These are phyloP conservation scores for Pimpla rufipes DNA, from an alignment of 2,888 invertebrate species.

Conservation along the genomic window DNA sequence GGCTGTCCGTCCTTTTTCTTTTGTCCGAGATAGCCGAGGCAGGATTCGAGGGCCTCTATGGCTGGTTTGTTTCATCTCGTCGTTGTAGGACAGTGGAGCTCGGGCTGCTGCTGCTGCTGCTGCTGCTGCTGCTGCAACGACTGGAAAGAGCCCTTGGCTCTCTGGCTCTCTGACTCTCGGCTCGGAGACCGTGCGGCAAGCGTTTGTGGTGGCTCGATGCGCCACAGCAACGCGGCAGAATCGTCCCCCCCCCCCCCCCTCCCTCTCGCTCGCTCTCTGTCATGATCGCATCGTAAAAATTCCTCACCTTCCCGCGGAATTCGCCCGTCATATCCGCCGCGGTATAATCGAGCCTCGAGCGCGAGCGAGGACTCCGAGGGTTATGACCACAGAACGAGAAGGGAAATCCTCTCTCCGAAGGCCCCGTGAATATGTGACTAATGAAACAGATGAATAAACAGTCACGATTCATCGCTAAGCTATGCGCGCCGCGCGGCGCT, in stretches of 20 bases:
- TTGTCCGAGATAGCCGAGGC: conserved; percentile 14
- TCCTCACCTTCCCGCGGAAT: conserved; percentile 64
- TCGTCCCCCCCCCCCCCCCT: neutral
- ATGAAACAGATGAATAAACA: conserved; percentile 68
- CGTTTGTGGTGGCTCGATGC: conserved; percentile 63
- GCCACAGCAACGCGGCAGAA: conserved; percentile 37
- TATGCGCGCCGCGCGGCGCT: conserved; percentile 16
- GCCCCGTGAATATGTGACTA: conserved; percentile 51
- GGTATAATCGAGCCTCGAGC: conserved; percentile 28
- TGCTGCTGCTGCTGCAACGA: neutral
- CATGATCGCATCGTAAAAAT: conserved; percentile 63
- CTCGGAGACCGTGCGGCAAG: conserved; percentile 54
- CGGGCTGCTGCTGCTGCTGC: neutral
- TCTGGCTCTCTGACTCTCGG: conserved; percentile 53
- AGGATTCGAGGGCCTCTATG: neutral
- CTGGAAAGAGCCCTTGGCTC: conserved; percentile 36
- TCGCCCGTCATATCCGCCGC: conserved; percentile 65
- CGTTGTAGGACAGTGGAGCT: conserved; percentile 7
- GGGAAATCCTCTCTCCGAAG: conserved; percentile 3
- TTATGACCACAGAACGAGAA: neutral
- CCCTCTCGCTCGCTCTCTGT: conserved; percentile 22
- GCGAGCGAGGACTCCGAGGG: neutral
- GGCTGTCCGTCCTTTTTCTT: conserved; percentile 10
- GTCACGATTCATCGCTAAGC: conserved; percentile 51
- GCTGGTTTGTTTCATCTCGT: conserved; percentile 29